These are phyloP conservation scores for Andrena camellia DNA, from an alignment of 2,888 invertebrate species.

Conservation along the genomic window DNA sequence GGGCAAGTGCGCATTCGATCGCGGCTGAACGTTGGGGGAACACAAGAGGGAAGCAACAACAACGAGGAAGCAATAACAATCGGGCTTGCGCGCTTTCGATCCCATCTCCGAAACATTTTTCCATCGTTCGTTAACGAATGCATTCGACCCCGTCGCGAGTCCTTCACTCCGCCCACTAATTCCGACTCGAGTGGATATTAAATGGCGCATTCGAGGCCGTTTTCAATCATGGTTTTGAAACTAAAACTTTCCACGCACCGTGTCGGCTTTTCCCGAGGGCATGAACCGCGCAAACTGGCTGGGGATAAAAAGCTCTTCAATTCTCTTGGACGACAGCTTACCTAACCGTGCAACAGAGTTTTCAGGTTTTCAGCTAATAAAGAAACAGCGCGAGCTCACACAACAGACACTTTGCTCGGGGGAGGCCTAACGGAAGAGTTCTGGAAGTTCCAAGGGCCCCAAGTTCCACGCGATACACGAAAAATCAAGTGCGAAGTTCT, in stretches of 20 bases:
- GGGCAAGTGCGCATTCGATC: not conserved
- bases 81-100: not conserved
- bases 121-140: conserved; percentile 1
- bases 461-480: too few relatives aligned
- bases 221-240: not conserved
- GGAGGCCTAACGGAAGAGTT: too few relatives aligned
- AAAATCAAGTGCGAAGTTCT: too few relatives aligned
- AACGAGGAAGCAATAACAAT: conserved; percentile 4
- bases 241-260: not conserved
- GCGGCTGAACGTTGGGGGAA: not conserved
- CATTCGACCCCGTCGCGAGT: not conserved
- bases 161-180: not conserved
- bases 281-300: not conserved
- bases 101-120: not conserved
- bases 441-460: too few relatives aligned
- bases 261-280: not conserved
- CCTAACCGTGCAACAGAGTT: not conserved
- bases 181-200: not conserved
- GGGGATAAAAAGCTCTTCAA: not conserved
- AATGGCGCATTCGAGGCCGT: not conserved
- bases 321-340: not conserved
- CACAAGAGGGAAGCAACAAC: not conserved
- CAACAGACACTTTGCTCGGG: too few relatives aligned
- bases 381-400: too few relatives aligned
- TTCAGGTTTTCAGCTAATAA: not conserved